phyloP scores from a whole-genome alignment of 2,888 invertebrate genomes.

The Gymnocheta viridis region DNA sequence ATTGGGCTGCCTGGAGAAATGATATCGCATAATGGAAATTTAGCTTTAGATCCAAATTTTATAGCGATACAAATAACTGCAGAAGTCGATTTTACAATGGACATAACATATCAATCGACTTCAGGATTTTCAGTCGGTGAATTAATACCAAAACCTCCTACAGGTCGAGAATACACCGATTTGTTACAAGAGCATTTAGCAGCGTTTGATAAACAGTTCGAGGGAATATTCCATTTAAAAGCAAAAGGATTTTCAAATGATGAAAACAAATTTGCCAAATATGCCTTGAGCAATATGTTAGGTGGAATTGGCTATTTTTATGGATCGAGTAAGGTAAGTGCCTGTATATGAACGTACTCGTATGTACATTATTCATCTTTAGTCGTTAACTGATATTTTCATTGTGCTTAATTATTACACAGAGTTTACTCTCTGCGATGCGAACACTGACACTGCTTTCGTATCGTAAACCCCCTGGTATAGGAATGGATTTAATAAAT shows the following conservation, averaged over 20 bases:
- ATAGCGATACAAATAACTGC: slow-evolving; percentile 90
- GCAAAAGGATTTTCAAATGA: slow-evolving; percentile 87
- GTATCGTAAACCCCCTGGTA: too few species aligned
- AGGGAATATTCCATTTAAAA: slow-evolving; percentile 88
- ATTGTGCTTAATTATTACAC: too few species aligned
- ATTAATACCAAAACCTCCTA: slow-evolving; percentile 82
- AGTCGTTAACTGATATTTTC: too few species aligned
- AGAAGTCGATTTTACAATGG: slow-evolving; percentile 90
- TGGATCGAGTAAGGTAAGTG: slow-evolving; percentile 83
- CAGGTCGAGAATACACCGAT: slow-evolving; percentile 86
- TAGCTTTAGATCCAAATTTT: slow-evolving; percentile 88
- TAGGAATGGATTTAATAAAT: too few species aligned
- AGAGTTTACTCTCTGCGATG: too few species aligned
- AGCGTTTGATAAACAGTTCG: slow-evolving; percentile 90
- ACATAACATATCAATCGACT: slow-evolving; percentile 91
- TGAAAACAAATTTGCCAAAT: slow-evolving; percentile 89
- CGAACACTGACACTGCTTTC: too few species aligned
- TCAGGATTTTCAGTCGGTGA: slow-evolving; percentile 83
- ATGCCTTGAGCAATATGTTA: slow-evolving; percentile 95
- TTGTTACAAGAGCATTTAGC: slow-evolving; percentile 84
- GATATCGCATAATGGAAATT: slow-evolving; percentile 82
- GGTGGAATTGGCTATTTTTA: slow-evolving; percentile 99
- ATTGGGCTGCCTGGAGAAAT: slow-evolving; percentile 86
- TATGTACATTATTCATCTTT: too few species aligned
- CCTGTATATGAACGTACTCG: neutral